phyloP scores from a whole-genome alignment of 1,140 invertebrate genomes.

The Bradynema listronoti region DNA sequence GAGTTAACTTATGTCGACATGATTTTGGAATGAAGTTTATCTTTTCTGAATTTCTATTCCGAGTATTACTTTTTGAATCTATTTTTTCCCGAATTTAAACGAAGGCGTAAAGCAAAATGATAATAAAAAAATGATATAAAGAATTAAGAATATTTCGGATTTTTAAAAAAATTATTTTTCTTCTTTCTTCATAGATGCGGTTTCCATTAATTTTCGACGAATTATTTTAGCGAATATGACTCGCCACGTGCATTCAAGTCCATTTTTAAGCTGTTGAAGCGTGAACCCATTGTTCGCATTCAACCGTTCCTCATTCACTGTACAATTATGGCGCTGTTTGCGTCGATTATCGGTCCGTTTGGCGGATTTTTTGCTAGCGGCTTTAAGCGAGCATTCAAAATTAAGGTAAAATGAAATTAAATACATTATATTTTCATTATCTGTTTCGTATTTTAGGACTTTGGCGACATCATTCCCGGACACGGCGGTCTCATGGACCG shows the following conservation, averaged over 20 bases:
- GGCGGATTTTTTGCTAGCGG: constrained; percentile 99
- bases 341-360: constrained; percentile 95
- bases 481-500: constrained; percentile 98
- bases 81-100: too few species aligned
- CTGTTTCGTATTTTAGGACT: constrained; percentile 66
- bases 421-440: not conserved
- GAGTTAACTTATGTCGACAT: too few species aligned
- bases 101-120: too few species aligned
- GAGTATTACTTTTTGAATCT: too few species aligned
- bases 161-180: too few species aligned
- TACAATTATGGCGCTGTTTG: constrained; percentile 78
- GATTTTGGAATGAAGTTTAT: too few species aligned
- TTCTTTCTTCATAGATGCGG: too few species aligned
- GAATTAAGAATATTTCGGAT: too few species aligned
- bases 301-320: constrained; percentile 94
- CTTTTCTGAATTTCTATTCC: too few species aligned
- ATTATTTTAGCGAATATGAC: constrained; percentile 45
- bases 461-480: constrained; percentile 81
- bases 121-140: too few species aligned
- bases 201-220: too few species aligned
- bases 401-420: constrained; percentile 68
- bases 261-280: constrained; percentile 33
- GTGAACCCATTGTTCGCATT: constrained; percentile 64
- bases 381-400: constrained; percentile 96
- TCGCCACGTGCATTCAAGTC: constrained; percentile 41